phyloP scores from a whole-genome alignment of 2,888 invertebrate species.

The Drosophila mercatorum region DNA sequence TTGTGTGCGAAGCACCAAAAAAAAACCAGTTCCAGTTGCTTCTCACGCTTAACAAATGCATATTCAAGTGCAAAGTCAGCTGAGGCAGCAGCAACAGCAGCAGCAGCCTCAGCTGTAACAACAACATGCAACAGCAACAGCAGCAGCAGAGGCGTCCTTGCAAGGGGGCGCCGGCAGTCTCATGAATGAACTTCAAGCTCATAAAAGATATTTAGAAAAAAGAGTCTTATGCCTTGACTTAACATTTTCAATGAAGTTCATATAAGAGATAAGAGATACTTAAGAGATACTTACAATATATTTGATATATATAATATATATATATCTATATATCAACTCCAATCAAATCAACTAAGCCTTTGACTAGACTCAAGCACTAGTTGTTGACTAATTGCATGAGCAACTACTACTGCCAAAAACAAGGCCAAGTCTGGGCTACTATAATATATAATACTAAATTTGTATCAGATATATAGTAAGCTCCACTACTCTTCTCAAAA shows the following conservation, averaged over 20 bases:
- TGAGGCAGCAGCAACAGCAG: constrained; percentile 16
- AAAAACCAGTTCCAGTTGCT: constrained; percentile 36
- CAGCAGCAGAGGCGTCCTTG: constrained; percentile 35
- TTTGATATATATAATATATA: not conserved
- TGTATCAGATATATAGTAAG: too few species aligned
- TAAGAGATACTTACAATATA: not conserved
- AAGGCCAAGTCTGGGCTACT: too few species aligned
- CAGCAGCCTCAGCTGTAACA: constrained; percentile 25
- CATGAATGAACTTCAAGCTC: too few species aligned
- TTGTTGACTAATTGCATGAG: too few species aligned
- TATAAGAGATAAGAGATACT: not conserved
- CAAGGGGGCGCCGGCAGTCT: not conserved
- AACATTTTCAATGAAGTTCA: not conserved
- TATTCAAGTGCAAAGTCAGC: constrained; percentile 60
- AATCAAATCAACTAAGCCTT: not conserved
- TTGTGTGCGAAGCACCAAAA: constrained; percentile 1
- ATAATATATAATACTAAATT: too few species aligned
- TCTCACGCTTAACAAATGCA: constrained; percentile 29
- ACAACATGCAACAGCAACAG: constrained; percentile 16
- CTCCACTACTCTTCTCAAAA: too few species aligned
- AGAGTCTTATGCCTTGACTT: too few species aligned
- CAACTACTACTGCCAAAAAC: too few species aligned
- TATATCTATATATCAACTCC: not conserved
- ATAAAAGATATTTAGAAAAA: too few species aligned
- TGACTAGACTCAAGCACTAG: too few species aligned